These are phyloP conservation scores for Drosophila burlai DNA, from an alignment of 1,140 invertebrate genomes.

Conservation along the genomic window DNA sequence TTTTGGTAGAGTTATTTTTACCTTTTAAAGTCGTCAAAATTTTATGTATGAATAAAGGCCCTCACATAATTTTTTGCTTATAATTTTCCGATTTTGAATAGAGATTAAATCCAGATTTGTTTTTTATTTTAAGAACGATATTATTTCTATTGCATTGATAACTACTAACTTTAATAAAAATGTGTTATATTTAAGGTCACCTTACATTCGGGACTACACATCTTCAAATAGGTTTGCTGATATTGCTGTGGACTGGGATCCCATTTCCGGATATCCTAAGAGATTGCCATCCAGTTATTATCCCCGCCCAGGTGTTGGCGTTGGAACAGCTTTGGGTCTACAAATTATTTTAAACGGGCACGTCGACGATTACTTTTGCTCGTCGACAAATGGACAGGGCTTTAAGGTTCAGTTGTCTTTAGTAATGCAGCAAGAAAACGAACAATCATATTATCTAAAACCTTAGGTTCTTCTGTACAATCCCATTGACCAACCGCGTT, in stretches of 20 bases:
- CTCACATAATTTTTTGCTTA: too few relatives aligned
- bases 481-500: constrained; percentile 73
- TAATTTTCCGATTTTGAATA: too few relatives aligned
- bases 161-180: neutral
- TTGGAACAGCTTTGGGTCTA: constrained; percentile 89
- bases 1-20: neutral
- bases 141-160: neutral
- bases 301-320: constrained; percentile 85
- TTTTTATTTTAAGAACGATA: too few relatives aligned
- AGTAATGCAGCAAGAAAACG: neutral
- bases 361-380: constrained; percentile 91
- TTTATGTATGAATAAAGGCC: too few relatives aligned
- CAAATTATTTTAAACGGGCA: constrained; percentile 90
- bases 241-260: constrained; percentile 88
- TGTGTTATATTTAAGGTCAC: constrained; percentile 2
- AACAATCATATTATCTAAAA: neutral
- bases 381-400: constrained; percentile 91
- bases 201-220: constrained; percentile 62
- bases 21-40: neutral
- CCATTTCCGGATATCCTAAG: constrained; percentile 65
- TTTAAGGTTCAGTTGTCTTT: constrained; percentile 87
- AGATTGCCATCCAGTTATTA: constrained; percentile 61
- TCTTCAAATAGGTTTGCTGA: constrained; percentile 58
- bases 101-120: too few relatives aligned
- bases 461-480: constrained; percentile 76